Evolutionary conservation across 2,113 vertebrate genomes (phyloP).

Genomic region (Mormyrus iriodes): DNA sequence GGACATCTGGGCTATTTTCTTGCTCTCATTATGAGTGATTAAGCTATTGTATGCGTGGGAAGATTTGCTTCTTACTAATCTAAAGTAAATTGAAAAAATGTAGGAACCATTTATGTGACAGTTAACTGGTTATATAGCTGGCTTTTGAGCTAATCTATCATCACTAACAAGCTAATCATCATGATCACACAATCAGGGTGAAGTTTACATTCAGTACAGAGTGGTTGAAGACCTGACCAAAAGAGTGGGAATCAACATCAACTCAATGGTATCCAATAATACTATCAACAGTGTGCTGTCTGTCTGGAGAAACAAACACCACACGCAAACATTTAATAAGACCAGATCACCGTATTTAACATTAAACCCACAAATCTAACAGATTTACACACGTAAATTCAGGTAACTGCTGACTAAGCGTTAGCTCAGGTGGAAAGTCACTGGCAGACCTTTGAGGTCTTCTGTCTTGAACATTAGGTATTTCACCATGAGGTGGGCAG

Average conservation of each 20-base stretch:
- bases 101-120: background rate
- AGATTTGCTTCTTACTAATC: background rate
- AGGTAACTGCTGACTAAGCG: background rate
- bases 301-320: background rate
- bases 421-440: background rate
- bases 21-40: background rate
- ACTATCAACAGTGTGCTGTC: background rate
- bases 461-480: background rate
- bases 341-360: background rate
- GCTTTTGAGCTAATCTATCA: background rate
- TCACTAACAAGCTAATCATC: background rate
- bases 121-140: background rate
- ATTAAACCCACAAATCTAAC: background rate
- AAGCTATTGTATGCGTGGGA: background rate
- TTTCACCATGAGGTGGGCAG: background rate
- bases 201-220: background rate
- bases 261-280: background rate
- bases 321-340: background rate
- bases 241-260: background rate
- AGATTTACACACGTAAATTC: background rate
- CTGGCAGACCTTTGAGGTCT: background rate
- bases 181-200: background rate
- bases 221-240: background rate
- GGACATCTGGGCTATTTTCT: background rate
- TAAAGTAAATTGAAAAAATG: background rate